A percentile compares a stretch with the other conserved stretches of the same genome.
Evolutionary conservation across 1,140 invertebrate species (phyloP).

Genomic region (Hylaeus volcanicus): DNA sequence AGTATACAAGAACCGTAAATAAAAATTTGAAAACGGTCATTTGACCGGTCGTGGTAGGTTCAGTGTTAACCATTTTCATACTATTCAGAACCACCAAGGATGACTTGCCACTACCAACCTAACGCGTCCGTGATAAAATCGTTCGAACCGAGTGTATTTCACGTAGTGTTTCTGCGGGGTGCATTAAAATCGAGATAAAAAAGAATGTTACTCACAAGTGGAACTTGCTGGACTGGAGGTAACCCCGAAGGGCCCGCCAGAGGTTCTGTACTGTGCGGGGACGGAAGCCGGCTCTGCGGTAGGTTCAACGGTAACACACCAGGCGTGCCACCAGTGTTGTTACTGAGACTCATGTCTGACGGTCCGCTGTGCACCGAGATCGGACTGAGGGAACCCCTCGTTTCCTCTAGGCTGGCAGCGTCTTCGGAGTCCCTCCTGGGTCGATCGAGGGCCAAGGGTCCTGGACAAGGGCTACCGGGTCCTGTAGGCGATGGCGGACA

Average conservation of each 20-base stretch:
- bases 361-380: constrained; percentile 81
- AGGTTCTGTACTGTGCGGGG: constrained; percentile 85
- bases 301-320: constrained; percentile 71
- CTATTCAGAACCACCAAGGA: too few relatives aligned
- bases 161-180: too few relatives aligned
- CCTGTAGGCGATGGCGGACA: constrained; percentile 74
- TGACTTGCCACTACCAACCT: too few relatives aligned
- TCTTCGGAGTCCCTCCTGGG: constrained; percentile 77
- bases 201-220: constrained; percentile 84
- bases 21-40: too few relatives aligned
- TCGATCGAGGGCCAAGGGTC: constrained; percentile 76
- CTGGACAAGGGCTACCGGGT: constrained; percentile 77
- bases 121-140: too few relatives aligned
- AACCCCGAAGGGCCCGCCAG: constrained; percentile 88
- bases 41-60: too few relatives aligned
- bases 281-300: constrained; percentile 81
- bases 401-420: constrained; percentile 76
- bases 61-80: too few relatives aligned
- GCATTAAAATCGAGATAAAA: background rate
- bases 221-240: constrained; percentile 91
- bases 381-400: constrained; percentile 79
- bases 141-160: too few relatives aligned
- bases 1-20: too few relatives aligned
- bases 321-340: constrained; percentile 72
- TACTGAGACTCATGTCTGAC: constrained; percentile 82